phyloP scores from a whole-genome alignment of 2,797 vertebrate genomes.

The Sebastes matsubarae region DNA sequence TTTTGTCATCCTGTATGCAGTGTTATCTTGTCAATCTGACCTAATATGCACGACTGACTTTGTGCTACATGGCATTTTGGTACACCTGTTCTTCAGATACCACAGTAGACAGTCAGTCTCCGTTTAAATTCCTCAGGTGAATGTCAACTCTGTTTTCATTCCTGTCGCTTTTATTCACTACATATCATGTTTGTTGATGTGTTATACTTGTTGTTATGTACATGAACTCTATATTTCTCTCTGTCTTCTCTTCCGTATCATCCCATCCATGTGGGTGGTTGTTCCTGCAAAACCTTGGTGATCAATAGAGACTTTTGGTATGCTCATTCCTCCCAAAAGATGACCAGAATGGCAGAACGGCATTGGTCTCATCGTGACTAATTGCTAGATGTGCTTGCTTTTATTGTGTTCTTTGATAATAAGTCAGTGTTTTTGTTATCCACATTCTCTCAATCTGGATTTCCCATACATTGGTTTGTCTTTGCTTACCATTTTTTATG shows the following conservation, averaged over 20 bases:
- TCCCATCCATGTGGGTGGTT: conserved; percentile 92
- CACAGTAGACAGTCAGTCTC: conserved; percentile 23
- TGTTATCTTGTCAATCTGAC: conserved; percentile 46
- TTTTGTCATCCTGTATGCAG: background rate
- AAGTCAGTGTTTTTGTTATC: conserved; percentile 67
- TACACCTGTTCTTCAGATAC: conserved; percentile 43
- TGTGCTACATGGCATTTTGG: conserved; percentile 28
- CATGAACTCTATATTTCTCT: conserved; percentile 79
- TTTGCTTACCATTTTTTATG: conserved; percentile 80
- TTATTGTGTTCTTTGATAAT: conserved; percentile 72
- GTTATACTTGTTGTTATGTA: conserved; percentile 72
- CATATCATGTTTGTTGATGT: conserved; percentile 65
- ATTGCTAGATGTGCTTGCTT: conserved; percentile 68
- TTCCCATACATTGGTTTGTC: conserved; percentile 81
- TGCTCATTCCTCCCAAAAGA: conserved; percentile 84
- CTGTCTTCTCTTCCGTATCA: conserved; percentile 84
- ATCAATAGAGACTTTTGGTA: conserved; percentile 96
- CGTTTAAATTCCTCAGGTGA: conserved; percentile 43
- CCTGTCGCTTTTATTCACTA: conserved; percentile 50
- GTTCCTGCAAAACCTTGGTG: conserved; percentile 91
- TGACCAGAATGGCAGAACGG: conserved; percentile 83
- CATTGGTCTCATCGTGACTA: conserved; percentile 56
- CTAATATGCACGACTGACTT: conserved; percentile 49
- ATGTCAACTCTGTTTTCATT: conserved; percentile 58
- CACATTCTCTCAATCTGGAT: conserved; percentile 88